Percentiles rank a stretch among this genome's conserved stretches.
Evolutionary conservation across 2,113 vertebrate species (phyloP).

Genomic region (Numida meleagris): DNA sequence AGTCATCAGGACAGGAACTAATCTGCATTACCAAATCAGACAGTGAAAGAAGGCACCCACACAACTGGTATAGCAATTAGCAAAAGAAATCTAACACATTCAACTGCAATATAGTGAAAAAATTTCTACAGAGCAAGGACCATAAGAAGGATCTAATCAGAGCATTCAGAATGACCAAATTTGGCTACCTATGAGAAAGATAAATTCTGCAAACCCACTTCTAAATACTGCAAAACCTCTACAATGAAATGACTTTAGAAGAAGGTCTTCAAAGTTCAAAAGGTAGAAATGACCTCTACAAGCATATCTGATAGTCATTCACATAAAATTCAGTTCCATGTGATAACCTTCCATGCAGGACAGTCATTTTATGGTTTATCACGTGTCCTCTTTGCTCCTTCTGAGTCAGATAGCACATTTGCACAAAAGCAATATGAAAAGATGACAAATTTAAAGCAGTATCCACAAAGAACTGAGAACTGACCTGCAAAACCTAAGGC

Average conservation of each 20-base stretch:
- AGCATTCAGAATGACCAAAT: not conserved
- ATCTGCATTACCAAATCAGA: not conserved
- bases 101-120: not conserved
- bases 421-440: not conserved
- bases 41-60: not conserved
- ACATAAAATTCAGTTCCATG: not conserved
- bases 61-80: not conserved
- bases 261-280: not conserved
- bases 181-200: not conserved
- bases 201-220: not conserved
- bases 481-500: not conserved
- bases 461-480: not conserved
- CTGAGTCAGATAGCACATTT: not conserved
- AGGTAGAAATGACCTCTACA: not conserved
- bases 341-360: fast-evolving
- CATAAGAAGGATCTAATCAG: not conserved
- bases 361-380: not conserved
- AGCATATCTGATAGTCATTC: not conserved
- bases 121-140: not conserved
- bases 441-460: not conserved
- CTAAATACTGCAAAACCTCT: not conserved
- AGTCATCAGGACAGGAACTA: not conserved
- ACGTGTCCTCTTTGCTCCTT: not conserved
- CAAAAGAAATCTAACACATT: not conserved
- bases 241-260: not conserved